Base-by-base conservation (phyloP, 2,113 vertebrate species). In the Calidris pygmaea region DNA sequence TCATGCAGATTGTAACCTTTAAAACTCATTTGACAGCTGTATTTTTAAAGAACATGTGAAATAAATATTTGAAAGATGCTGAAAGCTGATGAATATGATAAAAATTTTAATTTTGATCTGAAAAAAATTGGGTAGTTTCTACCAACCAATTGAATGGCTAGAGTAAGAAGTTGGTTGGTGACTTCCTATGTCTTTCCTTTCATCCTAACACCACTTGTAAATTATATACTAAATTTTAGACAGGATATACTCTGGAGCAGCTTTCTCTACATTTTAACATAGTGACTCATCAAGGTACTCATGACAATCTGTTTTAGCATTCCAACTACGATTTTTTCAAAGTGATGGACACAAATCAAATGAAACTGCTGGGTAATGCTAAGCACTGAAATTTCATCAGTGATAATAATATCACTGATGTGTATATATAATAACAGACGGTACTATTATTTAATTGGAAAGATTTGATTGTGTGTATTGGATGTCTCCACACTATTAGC, bases 281-380 rank as follows among this genome's bases (percentile, higher is more conserved):
- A 65, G 35, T 72, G 47, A 55, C 55, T 66, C 58, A 11, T 55
- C 56, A 85, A 90, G 81, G 21, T 16, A 78, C 12, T 35, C 35
- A 48, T 39, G 20, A 80, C 70, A 95, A 90, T 45, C 48, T 91
- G 12, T 35, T 89, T 90, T 90, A 93, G 41, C 72, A 78, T 83
- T 80, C 56, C 66, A 79, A 92, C 94, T 95, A 89, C 43, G 45
- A n/a, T 83, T 94, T 95, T 96, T 59, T 89, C 80, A 77, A 56
- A 96, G 35, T 84, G 34, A 91, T 93, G 79, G 62, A 71, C 66
- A 89, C n/a, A 91, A 82, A 89, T 85, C n/a, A 91, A 82, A 89
- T 85, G 37, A 96, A 91, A 94, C 65, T 81, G 37, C 18, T 79
- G 50, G 43, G 30, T 87, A 89, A 58, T 73, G 45, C 47, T 92